phyloP scores from a whole-genome alignment of 2,888 invertebrate genomes.

The Hylaea fasciaria region DNA sequence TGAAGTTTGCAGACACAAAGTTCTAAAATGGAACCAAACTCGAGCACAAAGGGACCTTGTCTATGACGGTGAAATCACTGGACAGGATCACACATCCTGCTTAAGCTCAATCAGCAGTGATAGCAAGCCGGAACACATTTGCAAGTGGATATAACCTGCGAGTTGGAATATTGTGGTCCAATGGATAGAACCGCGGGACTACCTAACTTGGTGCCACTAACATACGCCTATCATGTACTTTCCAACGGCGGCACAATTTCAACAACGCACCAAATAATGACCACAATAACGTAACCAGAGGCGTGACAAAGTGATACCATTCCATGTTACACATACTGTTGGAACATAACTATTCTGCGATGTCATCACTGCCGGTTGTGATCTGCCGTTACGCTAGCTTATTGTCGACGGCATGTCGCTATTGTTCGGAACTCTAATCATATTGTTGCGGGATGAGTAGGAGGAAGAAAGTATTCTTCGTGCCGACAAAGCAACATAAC shows the following conservation, averaged over 20 bases:
- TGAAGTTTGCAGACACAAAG: conserved; percentile 1
- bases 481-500: neutral
- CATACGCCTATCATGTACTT: neutral
- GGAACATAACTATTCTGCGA: conserved; percentile 49
- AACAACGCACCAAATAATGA: conserved; percentile 29
- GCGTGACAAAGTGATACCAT: conserved; percentile 49
- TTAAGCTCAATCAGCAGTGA: conserved; percentile 30
- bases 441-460: conserved; percentile 1
- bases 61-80: conserved; percentile 22
- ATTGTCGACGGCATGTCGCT: conserved; percentile 37
- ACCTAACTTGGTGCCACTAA: no score
- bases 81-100: conserved; percentile 33
- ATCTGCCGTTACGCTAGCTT: conserved; percentile 51
- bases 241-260: conserved; percentile 8
- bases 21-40: neutral
- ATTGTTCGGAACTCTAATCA: conserved; percentile 1
- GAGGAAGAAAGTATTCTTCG: neutral
- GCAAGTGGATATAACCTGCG: conserved; percentile 16
- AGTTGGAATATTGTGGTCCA: conserved; percentile 3
- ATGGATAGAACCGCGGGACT: no score
- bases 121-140: conserved; percentile 29
- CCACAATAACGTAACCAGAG: conserved; percentile 29
- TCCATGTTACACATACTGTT: conserved; percentile 42
- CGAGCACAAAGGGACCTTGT: conserved; percentile 15
- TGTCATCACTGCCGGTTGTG: conserved; percentile 38